phyloP scores from a whole-genome alignment of 2,113 vertebrate genomes.

The Toxotes jaculatrix region DNA sequence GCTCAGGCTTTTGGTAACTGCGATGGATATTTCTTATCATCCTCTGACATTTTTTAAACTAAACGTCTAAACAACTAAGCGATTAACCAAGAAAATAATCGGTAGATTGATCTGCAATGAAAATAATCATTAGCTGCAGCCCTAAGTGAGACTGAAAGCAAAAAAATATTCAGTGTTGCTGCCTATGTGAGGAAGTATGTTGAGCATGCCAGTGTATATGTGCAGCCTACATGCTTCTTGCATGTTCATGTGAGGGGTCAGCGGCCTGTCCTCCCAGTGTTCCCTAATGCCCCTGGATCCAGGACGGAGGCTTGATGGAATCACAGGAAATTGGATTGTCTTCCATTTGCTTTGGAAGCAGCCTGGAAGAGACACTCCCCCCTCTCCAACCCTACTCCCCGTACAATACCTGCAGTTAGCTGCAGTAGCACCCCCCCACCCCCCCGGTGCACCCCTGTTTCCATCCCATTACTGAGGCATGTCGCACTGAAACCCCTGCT shows the following conservation, averaged over 20 bases:
- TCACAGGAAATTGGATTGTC: slow-evolving; percentile 99
- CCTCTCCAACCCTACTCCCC: background rate
- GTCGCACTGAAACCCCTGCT: slow-evolving; percentile 89
- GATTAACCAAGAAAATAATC: background rate
- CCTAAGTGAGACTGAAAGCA: background rate
- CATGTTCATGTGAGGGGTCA: slow-evolving; percentile 87
- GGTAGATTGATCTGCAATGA: background rate
- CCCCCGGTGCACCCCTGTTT: slow-evolving; percentile 82
- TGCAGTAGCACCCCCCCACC: background rate
- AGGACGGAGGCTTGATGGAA: slow-evolving; percentile 91
- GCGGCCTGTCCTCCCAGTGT: slow-evolving; percentile 86
- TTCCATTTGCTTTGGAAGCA: slow-evolving; percentile 96
- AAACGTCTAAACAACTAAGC: background rate
- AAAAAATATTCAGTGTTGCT: background rate
- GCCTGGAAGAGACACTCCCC: slow-evolving; percentile 79
- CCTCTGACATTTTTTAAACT: background rate
- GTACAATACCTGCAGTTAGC: slow-evolving; percentile 59
- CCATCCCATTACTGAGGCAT: slow-evolving; percentile 94
- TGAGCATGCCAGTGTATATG: slow-evolving; percentile 13
- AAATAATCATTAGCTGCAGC: background rate
- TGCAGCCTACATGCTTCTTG: slow-evolving; percentile 64
- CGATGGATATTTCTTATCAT: too few species aligned
- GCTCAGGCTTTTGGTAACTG: background rate
- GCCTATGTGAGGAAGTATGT: slow-evolving; percentile 6
- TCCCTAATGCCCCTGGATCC: slow-evolving; percentile 92